Evolutionary conservation across 2,888 invertebrate species (phyloP).

Genomic region (Fragum whitleyi): DNA sequence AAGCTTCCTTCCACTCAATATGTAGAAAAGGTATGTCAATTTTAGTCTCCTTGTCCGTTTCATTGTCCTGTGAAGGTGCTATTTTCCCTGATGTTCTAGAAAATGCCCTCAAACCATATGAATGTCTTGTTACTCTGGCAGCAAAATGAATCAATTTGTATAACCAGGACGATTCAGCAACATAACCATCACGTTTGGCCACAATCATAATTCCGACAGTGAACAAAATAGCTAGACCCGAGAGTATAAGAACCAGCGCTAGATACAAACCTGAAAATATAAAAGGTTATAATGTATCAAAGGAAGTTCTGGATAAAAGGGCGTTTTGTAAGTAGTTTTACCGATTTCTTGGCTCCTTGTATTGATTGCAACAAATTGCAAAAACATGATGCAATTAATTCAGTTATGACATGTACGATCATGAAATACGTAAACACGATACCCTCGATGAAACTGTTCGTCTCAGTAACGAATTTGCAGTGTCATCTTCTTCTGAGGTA

Average conservation of each 20-base stretch:
- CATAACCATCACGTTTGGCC: slow-evolving; percentile 41
- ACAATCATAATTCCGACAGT: slow-evolving; percentile 62
- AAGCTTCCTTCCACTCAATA: slow-evolving; percentile 27
- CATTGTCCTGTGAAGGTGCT: background rate
- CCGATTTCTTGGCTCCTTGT: too few species aligned
- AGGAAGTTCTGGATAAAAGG: background rate
- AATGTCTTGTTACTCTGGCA: slow-evolving; percentile 28
- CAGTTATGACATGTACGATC: too few species aligned
- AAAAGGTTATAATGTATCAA: background rate
- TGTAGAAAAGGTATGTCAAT: background rate
- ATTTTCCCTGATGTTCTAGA: background rate
- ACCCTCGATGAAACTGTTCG: too few species aligned
- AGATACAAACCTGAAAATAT: slow-evolving; percentile 64
- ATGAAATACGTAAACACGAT: too few species aligned
- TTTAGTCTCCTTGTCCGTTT: background rate
- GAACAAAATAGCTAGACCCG: slow-evolving; percentile 57
- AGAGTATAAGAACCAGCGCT: slow-evolving; percentile 50
- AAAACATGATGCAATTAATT: too few species aligned
- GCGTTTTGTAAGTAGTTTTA: background rate
- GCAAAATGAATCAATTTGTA: slow-evolving; percentile 9
- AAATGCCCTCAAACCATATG: background rate
- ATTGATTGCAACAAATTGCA: too few species aligned
- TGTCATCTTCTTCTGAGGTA: too few species aligned
- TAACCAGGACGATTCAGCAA: slow-evolving; percentile 3
- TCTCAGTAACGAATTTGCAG: too few species aligned